Conservation (phyloP, 1,140 invertebrate species). For the Euura saliciscinereae region DNA sequence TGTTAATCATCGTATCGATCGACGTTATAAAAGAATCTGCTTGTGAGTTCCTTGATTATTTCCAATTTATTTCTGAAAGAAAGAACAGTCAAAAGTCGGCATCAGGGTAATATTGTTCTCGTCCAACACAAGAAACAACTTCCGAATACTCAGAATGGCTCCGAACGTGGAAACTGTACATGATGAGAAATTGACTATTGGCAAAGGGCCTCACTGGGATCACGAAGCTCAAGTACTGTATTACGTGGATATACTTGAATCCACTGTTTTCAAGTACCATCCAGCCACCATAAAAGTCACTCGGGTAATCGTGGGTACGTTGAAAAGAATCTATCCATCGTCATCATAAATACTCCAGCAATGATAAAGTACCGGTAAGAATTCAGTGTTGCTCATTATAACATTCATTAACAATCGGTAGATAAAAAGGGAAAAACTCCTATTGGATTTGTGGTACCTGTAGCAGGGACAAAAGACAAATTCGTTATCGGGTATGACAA, state of each 20-base stretch:
- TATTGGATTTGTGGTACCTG: constrained; percentile 48
- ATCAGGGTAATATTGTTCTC: no score
- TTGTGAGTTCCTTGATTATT: no score
- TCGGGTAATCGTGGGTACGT: constrained; percentile 24
- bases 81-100: neutral
- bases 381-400: neutral
- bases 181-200: constrained; percentile 39
- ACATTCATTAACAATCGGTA: neutral
- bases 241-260: constrained; percentile 66
- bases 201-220: constrained; percentile 71
- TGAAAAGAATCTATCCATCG: no score
- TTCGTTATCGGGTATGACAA: constrained; percentile 36
- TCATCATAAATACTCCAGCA: neutral
- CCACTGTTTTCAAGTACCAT: constrained; percentile 62
- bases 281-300: constrained; percentile 54
- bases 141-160: neutral
- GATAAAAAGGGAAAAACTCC: constrained; percentile 8
- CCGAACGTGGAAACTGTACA: neutral
- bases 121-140: no score
- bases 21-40: no score
- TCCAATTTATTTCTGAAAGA: no score
- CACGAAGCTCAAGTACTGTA: constrained; percentile 60
- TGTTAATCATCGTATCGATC: no score
- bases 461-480: constrained; percentile 31
- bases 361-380: neutral